Evolutionary conservation across 2,888 invertebrate genomes (phyloP), one percentile per base, ranked within the genome.

Genomic region (Choristoneura rosaceana): DNA sequence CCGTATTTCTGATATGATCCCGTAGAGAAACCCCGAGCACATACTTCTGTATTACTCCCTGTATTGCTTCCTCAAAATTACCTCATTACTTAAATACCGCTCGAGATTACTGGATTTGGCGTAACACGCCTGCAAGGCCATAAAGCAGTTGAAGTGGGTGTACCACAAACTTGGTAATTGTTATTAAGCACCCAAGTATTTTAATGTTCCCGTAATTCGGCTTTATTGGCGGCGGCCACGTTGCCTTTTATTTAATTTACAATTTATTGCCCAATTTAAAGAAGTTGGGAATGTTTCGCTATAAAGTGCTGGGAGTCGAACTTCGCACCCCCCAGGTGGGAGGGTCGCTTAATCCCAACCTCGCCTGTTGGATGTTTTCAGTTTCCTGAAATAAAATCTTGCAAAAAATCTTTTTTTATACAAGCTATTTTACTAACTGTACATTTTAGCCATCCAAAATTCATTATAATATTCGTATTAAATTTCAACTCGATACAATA

Each of bases 101-200:
- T 43, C 12, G 8, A 43, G 43, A 43, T 12, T 12, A 43, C 43
- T 12, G 1, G 10, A 9, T 43, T 3, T 4, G 4, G 3, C 43
- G 4, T n/a, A 47, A 47, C n/a, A 10, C 43, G 43, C n/a, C 14
- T n/a, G 4, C 9, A 17, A 17, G 4, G 12, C 55, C 25, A 12
- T 10, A 25, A 25, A 55, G 55, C 55, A 12, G 25, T 12, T 25
- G 25, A 25, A 25, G 25, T 12, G 4, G 25, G 25, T 55, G 55
- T 25, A 55, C 9, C 55, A 25, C 62, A 41, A 71, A 71, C 58
- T 71, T 62, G 38, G 67, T 71, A 71, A 71, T 71, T 71, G 67
- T 58, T 71, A 68, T 71, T 63, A 62, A 71, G 71, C 67, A 63
- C 62, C 71, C 17, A 61, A 68, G 62, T 68, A 67, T 71, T 70